These are phyloP conservation scores for Vombatus ursinus DNA, from an alignment of 2,113 vertebrate species.

Conservation along the genomic window DNA sequence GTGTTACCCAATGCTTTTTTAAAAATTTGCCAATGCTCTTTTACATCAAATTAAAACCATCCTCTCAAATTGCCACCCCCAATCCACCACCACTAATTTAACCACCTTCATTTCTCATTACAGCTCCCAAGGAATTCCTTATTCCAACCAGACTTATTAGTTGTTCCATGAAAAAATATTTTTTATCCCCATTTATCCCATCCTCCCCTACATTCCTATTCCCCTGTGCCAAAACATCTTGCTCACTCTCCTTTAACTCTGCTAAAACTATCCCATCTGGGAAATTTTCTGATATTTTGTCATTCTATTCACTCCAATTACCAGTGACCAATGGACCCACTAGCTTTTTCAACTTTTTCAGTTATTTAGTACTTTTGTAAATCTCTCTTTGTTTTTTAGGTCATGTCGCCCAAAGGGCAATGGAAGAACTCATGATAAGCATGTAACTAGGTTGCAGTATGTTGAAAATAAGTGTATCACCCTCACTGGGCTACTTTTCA, in stretches of 20 bases:
- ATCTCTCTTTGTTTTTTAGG: not conserved
- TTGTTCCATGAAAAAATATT: not conserved
- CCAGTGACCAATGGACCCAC: not conserved
- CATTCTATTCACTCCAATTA: not conserved
- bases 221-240: not conserved
- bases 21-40: constrained; percentile 39
- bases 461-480: too few relatives aligned
- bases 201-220: not conserved
- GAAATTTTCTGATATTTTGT: not conserved
- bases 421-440: not conserved
- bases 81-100: constrained; percentile 4
- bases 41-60: constrained; percentile 46
- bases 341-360: not conserved
- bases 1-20: constrained; percentile 31
- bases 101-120: constrained; percentile 6
- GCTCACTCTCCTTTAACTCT: not conserved
- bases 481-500: too few relatives aligned
- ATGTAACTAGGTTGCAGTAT: too few relatives aligned
- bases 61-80: not conserved
- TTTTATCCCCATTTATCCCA: not conserved
- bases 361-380: not conserved
- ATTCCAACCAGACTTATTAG: not conserved
- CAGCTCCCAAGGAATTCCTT: not conserved
- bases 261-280: not conserved
- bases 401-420: not conserved